Base-by-base conservation (phyloP, 2,113 vertebrate species). In the Ornithorhynchus anatinus region DNA sequence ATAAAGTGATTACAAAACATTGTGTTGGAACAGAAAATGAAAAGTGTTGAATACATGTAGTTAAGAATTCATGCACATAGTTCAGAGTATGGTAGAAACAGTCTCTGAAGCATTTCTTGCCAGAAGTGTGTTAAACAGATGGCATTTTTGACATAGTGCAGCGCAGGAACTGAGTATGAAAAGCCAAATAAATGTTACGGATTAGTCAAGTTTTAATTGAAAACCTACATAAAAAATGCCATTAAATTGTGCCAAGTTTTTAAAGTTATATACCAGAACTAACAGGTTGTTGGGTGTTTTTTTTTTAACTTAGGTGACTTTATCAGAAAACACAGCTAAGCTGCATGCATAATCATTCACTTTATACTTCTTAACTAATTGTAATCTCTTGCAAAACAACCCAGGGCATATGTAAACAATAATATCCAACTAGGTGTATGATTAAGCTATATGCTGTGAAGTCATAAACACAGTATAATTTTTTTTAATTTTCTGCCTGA, bases 111-210 rank as follows among this genome's bases (percentile, higher is more conserved):
- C 59, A 22, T 84, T 72, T 77, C 71, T 81, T 75, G 52, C 80
- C 84, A 85, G 66, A 69, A 79, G 86, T 59, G 43, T 87, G 85
- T 68, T 89, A 58, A 56, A 39, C 89, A 92, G 86, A 89, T 90
- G 88, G 69, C 51, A 54, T 19, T 17, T 72, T 82, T 84, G 81
- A 84, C n/a, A 29, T 57, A 77, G 62, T 76, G 57, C 84, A 87
- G 86, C 64, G 32, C 53, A 25, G 84, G 61, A 88, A 77, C 77
- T 64, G 54, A 56, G 72, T 66, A 56, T 52, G 74, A 85, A 87
- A 89, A 92, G 64, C 63, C 79, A 88, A 89, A 79, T 71, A 85
- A 88, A 84, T 40, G 16, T 74, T 83, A 72, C 76, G 84, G 77
- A 79, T 76, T 66, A 59, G 67, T 82, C 48, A 79, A 45, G 6